phyloP scores from a whole-genome alignment of 2,797 vertebrate species.

The Hoplostethus atlanticus region DNA sequence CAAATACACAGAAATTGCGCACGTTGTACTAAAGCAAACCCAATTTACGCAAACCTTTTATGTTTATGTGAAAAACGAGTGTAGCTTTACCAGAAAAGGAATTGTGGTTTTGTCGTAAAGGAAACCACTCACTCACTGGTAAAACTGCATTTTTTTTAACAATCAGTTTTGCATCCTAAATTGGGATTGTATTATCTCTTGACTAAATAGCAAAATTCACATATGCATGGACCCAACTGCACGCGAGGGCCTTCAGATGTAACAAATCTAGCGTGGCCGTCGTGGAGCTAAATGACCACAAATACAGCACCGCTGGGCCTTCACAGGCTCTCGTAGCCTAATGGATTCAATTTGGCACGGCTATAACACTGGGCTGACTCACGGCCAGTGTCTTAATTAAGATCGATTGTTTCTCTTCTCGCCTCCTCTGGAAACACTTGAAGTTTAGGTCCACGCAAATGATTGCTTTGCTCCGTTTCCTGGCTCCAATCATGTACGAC shows the following conservation, averaged over 20 bases:
- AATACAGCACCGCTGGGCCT: constrained; percentile 53
- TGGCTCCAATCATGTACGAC: neutral
- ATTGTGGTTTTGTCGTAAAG: constrained; percentile 71
- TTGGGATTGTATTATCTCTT: constrained; percentile 59
- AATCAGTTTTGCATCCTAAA: constrained; percentile 69
- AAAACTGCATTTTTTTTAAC: constrained; percentile 51
- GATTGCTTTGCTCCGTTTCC: constrained; percentile 34
- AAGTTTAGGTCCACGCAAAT: constrained; percentile 48
- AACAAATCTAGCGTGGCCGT: constrained; percentile 42
- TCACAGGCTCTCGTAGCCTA: constrained; percentile 63
- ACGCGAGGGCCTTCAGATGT: constrained; percentile 61
- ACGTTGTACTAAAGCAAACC: constrained; percentile 51
- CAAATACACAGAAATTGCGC: constrained; percentile 59
- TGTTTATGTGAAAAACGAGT: constrained; percentile 65
- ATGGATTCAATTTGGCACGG: constrained; percentile 75
- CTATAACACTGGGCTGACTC: constrained; percentile 65
- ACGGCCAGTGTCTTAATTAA: constrained; percentile 63
- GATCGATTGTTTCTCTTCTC: constrained; percentile 72
- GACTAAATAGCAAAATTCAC: constrained; percentile 67
- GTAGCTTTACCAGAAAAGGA: constrained; percentile 46
- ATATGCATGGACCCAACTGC: constrained; percentile 74
- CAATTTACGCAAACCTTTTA: constrained; percentile 64
- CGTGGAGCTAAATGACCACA: constrained; percentile 65
- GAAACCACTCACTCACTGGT: constrained; percentile 43
- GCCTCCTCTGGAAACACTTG: constrained; percentile 39